These are phyloP conservation scores for Spondyliosoma cantharus DNA, from an alignment of 2,797 vertebrate genomes.

Conservation along the genomic window DNA sequence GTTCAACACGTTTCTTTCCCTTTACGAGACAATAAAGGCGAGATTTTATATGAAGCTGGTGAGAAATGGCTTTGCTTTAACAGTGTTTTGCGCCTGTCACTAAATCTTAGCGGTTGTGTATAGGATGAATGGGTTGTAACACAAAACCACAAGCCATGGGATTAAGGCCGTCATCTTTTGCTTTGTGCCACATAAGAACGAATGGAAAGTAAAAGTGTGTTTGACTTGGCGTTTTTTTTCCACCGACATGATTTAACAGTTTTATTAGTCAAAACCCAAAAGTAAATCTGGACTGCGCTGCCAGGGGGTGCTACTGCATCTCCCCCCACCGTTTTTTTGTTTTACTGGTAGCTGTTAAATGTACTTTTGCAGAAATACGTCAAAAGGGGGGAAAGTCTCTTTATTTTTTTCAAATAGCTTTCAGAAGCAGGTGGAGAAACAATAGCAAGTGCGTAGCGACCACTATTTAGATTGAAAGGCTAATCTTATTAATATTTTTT, in stretches of 20 bases:
- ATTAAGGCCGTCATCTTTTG: conserved; percentile 77
- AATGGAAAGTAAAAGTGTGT: conserved; percentile 78
- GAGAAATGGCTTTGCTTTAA: conserved; percentile 86
- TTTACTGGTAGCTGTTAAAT: conserved; percentile 39
- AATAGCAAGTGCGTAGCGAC: background rate
- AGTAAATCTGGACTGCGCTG: conserved; percentile 43
- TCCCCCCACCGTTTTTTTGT: background rate
- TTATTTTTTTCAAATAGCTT: background rate
- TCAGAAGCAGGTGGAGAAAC: background rate
- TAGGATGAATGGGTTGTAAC: conserved; percentile 74
- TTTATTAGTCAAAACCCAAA: conserved; percentile 59
- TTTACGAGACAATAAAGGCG: conserved; percentile 86
- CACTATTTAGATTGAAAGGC: background rate
- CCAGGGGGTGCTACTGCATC: conserved; percentile 11
- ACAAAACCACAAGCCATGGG: conserved; percentile 79
- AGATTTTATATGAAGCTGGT: conserved; percentile 83
- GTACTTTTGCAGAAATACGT: conserved; percentile 17
- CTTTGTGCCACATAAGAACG: conserved; percentile 79
- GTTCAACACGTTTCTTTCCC: conserved; percentile 80
- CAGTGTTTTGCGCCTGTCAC: conserved; percentile 82
- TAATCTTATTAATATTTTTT: background rate
- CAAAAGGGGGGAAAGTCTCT: conserved; percentile 6
- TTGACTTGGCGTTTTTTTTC: conserved; percentile 62
- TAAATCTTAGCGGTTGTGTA: conserved; percentile 83
- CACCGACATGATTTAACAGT: conserved; percentile 55